Evolutionary conservation across 2,888 invertebrate genomes (phyloP).

Genomic region (Steinernema hermaphroditum): DNA sequence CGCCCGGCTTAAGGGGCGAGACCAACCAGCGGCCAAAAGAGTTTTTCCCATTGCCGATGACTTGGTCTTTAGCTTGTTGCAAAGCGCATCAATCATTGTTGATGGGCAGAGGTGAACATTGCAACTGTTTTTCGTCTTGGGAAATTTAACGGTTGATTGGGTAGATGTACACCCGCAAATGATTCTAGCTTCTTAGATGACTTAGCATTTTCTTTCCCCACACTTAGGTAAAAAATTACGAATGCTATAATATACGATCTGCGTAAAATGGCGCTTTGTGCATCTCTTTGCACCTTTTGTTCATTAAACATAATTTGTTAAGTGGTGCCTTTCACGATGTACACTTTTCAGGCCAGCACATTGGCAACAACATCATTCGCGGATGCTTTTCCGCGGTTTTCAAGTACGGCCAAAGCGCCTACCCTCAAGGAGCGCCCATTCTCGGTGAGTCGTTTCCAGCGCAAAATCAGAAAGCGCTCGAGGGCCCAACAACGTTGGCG

Average conservation of each 20-base stretch:
- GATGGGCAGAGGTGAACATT: constrained; percentile 30
- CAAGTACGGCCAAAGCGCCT: constrained; percentile 52
- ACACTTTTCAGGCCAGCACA: constrained; percentile 59
- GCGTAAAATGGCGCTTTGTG: too few relatives aligned
- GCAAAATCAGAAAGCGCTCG: background rate
- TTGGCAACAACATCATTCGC: constrained; percentile 65
- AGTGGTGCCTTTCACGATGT: constrained; percentile 12
- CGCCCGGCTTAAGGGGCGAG: constrained; percentile 12
- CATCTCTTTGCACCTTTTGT: background rate
- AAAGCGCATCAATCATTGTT: constrained; percentile 28
- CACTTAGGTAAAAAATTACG: too few relatives aligned
- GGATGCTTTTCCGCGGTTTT: constrained; percentile 65
- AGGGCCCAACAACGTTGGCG: background rate
- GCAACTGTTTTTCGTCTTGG: constrained; percentile 21
- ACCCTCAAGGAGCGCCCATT: constrained; percentile 35
- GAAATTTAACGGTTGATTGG: constrained; percentile 24
- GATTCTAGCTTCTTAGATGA: too few relatives aligned
- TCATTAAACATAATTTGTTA: constrained; percentile 22
- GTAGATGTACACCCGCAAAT: background rate
- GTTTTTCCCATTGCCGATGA: background rate
- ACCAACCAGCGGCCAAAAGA: background rate
- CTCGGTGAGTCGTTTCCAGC: constrained; percentile 15
- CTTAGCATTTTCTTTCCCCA: too few relatives aligned
- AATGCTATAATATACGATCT: too few relatives aligned
- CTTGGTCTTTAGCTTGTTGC: constrained; percentile 20